Base-by-base conservation (phyloP, 2,888 invertebrate species). In the Stenodema calcarata region DNA sequence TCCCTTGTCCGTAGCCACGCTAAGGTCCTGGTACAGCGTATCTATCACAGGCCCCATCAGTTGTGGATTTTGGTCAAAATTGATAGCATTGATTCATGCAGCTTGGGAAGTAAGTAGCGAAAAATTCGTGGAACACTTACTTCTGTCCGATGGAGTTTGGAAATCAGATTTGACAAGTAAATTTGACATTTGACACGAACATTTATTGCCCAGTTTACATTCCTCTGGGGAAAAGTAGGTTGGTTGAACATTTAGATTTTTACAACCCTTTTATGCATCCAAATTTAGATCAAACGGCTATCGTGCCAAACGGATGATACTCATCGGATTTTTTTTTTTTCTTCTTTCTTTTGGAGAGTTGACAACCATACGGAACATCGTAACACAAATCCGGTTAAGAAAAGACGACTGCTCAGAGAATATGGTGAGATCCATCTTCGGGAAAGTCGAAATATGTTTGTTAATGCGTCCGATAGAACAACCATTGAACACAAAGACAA, bases 261-360 rank as follows among this genome's bases (percentile, higher is more conserved):
- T 62, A 62, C 69, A 69, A 18, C 1, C 18, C 18, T 69, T 69
- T 69, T 69, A 69, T 69, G 27, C 69, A n/a, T 69, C 69, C n/a
- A 69, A 69, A 69, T 18, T 75, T 35, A 30, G 30, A 75, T n/a
- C 35, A n/a, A n/a, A n/a, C 73, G 35, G 73, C 7, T 14, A 35
- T 75, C 73, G 73, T 75, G 73, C 73, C 73, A 75, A 75, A 30
- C 30, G 30, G 27, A 23, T 69, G 69, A 69, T 69, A 69, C 9
- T 18, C 27, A 69, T 69, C 69, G 69, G 28, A 18, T 7, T 7
- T 16, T 4, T 1, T 35, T 75, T 35, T 35, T n/a, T n/a, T n/a
- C n/a, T n/a, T n/a, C n/a, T n/a, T n/a, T n/a, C n/a, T n/a, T n/a
- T 75, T 75, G 73, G 73, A 75, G 35, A 75, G 35, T 75, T 75